A percentile compares a stretch with the other conserved stretches of the same genome.
phyloP scores from a whole-genome alignment of 2,113 vertebrate species.

The Lepidothrix coronata region DNA sequence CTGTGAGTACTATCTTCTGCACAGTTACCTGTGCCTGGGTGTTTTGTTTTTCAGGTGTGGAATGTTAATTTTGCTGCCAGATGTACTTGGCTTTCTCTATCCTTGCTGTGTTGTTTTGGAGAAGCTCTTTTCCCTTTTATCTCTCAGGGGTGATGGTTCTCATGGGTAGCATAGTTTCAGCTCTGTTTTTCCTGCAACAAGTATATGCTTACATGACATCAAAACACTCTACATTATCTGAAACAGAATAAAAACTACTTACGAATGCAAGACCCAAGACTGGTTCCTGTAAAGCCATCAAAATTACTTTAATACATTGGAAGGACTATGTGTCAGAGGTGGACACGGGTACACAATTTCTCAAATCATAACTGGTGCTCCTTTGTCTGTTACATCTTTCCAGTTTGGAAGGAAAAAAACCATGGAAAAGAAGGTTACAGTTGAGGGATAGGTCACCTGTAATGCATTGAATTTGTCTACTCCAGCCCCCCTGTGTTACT shows the following conservation, averaged over 20 bases:
- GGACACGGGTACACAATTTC: not conserved
- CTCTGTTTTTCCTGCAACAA: not conserved
- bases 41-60: not conserved
- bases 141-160: not conserved
- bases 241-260: not conserved
- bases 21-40: not conserved
- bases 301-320: not conserved
- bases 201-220: not conserved
- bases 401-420: not conserved
- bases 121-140: not conserved
- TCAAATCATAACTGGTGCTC: not conserved
- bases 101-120: not conserved
- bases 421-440: not conserved
- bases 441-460: not conserved
- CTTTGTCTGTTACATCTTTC: not conserved
- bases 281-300: not conserved
- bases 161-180: not conserved
- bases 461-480: not conserved
- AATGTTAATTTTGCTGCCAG: not conserved
- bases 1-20: not conserved
- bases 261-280: not conserved
- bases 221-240: not conserved
- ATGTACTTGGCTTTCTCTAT: not conserved
- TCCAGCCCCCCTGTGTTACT: not conserved
- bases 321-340: not conserved